Percentiles rank a stretch among this genome's conserved stretches.
These are phyloP conservation scores for Diplodus puntazzo DNA, from an alignment of 2,797 vertebrate species.

Conservation along the genomic window DNA sequence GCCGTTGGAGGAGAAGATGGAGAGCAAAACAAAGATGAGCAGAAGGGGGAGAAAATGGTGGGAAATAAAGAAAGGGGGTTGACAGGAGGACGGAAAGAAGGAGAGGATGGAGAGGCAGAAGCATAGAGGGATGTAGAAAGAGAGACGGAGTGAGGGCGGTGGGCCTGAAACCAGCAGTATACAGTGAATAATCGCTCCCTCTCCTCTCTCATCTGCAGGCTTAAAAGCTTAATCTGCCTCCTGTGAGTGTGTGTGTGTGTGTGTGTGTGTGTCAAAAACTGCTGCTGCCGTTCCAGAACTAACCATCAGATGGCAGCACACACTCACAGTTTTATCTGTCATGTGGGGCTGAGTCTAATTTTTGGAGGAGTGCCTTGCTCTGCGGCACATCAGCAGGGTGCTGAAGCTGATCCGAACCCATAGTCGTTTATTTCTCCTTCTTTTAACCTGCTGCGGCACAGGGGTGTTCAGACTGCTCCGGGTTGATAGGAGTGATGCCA, in stretches of 20 bases:
- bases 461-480: not conserved
- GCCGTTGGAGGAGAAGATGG: constrained; percentile 1
- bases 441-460: not conserved
- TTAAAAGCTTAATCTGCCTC: constrained; percentile 74
- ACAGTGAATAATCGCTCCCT: constrained; percentile 64
- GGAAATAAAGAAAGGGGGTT: not conserved
- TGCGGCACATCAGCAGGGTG: constrained; percentile 15
- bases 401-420: not conserved
- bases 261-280: constrained; percentile 26
- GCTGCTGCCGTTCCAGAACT: not conserved
- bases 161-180: constrained; percentile 41
- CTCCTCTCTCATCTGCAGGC: constrained; percentile 70
- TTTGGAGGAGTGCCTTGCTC: constrained; percentile 11
- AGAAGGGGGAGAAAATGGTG: constrained; percentile 19
- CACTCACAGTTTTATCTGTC: constrained; percentile 5
- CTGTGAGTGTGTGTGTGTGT: constrained; percentile 38
- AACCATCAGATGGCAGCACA: constrained; percentile 66
- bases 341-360: not conserved
- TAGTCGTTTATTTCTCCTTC: not conserved
- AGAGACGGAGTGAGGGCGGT: constrained; percentile 14
- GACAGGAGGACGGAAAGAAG: not conserved
- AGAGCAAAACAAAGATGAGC: constrained; percentile 23
- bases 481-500: constrained; percentile 11
- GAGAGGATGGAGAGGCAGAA: not conserved
- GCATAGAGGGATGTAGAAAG: constrained; percentile 6